A percentile compares a stretch with the other conserved stretches of the same genome.
phyloP scores from a whole-genome alignment of 35 echinoderm and acorn worm species.

The Hemicentrotus pulcherrimus region DNA sequence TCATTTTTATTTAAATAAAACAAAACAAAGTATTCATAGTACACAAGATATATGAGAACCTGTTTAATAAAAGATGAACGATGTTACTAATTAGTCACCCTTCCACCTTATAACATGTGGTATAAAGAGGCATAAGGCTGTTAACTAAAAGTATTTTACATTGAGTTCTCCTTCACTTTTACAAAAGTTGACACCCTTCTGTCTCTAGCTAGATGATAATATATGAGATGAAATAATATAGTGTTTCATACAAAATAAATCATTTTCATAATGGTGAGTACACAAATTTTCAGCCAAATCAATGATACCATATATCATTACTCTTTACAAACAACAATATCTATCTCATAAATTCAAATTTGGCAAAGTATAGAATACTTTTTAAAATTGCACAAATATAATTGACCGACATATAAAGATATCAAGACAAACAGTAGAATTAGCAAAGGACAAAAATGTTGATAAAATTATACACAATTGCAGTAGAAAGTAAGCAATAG shows the following conservation, averaged over 20 bases:
- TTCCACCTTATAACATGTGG: too few relatives aligned
- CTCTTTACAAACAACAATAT: not conserved
- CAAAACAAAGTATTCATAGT: too few relatives aligned
- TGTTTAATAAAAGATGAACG: not conserved
- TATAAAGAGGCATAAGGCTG: too few relatives aligned
- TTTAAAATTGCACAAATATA: not conserved
- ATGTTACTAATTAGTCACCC: not conserved
- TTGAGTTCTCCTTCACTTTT: too few relatives aligned
- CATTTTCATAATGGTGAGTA: not conserved
- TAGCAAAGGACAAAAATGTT: not conserved
- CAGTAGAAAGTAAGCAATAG: not conserved
- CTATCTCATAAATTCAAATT: not conserved
- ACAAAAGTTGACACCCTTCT: too few relatives aligned
- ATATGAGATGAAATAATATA: too few relatives aligned
- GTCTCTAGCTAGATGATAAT: too few relatives aligned
- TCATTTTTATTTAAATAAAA: too few relatives aligned
- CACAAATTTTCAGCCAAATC: not conserved
- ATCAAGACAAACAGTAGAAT: not conserved
- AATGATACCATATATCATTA: not conserved
- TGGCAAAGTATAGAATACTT: not conserved
- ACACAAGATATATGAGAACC: not conserved
- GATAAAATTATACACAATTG: not conserved
- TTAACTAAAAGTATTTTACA: too few relatives aligned
- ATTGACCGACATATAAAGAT: not conserved
- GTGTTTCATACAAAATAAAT: too few relatives aligned